Conservation (phyloP, 2,888 invertebrate genomes). For the Cataglyphis albicans region DNA sequence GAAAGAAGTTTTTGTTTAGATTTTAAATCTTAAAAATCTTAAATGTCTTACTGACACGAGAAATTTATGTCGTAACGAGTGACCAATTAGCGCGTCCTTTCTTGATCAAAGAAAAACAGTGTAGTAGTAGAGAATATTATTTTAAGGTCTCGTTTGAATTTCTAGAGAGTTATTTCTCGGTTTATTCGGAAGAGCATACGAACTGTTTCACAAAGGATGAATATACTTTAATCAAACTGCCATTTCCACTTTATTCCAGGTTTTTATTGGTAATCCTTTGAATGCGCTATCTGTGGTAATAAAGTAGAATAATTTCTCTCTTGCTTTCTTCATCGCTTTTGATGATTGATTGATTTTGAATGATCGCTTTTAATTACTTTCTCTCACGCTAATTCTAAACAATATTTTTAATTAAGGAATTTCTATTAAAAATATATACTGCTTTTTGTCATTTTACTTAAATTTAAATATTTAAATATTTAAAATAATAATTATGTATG, state of each 20-base stretch:
- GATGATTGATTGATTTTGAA: constrained; percentile 30
- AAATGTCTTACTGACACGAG: not conserved
- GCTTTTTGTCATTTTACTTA: not conserved
- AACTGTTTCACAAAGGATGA: constrained; percentile 24
- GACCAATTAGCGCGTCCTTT: constrained; percentile 29
- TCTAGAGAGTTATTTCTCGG: constrained; percentile 36
- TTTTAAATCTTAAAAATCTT: not conserved
- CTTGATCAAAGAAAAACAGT: not conserved
- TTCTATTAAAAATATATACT: not conserved
- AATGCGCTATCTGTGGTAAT: constrained; percentile 22
- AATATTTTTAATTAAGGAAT: constrained; percentile 6
- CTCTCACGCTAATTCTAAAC: not conserved
- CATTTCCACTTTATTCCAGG: constrained; percentile 17
- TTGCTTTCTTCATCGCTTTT: not conserved
- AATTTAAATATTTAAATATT: not conserved
- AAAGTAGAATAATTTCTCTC: constrained; percentile 43
- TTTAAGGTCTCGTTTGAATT: constrained; percentile 41
- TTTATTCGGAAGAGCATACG: constrained; percentile 32
- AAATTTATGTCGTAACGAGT: not conserved
- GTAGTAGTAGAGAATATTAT: constrained; percentile 4
- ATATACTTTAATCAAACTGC: constrained; percentile 46
- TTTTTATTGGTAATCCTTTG: constrained; percentile 45
- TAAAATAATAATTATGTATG: not conserved
- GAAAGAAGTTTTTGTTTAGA: not conserved
- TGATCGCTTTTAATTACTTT: not conserved